Evolutionary conservation across 2,888 invertebrate genomes (phyloP), one percentile per base, ranked within the genome.

Genomic region (Nemoura dubitans): DNA sequence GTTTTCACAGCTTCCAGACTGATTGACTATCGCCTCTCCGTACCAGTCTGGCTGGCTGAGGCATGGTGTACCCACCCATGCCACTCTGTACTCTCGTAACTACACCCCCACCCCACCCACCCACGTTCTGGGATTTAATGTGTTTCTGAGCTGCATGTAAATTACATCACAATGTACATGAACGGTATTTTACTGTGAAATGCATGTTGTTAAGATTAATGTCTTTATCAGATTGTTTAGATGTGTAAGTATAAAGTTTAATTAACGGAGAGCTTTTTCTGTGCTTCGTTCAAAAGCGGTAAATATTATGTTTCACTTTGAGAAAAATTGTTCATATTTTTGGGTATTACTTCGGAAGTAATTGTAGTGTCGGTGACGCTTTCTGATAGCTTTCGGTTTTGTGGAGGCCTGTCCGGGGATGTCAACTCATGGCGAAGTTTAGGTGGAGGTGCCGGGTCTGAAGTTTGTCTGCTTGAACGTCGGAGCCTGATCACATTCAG

Each of bases 151-250:
- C 59, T 59, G 59, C 59, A 59, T 59, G 59, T 59, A 59, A 59
- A 59, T 59, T 59, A 59, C 59, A 59, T 59, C 59, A 59, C 59
- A 59, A 10, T 59, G 59, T 59, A 59, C 21, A 59, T 21, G 59
- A 10, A 59, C 59, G 59, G 14, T 59, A 59, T 59, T 59, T 59
- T 59, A 59, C 59, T 59, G 14, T 59, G 59, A 59, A 59, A 59
- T 59, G 59, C 14, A 21, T 21, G 59, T 21, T 59, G 59, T 59
- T 59, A 59, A 59, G 59, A 59, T 59, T 21, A 59, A 59, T 59
- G 59, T 59, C 59, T 59, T 59, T 59, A 59, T 59, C 59, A 59
- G 59, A 59, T 59, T 59, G 59, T 59, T 59, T 59, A 59, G 59
- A 36, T 59, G 59, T 59, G 2, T 59, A 59, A 59, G 59, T 59